phyloP scores from a whole-genome alignment of 1,140 invertebrate species.

The Oedothorax gibbosus region DNA sequence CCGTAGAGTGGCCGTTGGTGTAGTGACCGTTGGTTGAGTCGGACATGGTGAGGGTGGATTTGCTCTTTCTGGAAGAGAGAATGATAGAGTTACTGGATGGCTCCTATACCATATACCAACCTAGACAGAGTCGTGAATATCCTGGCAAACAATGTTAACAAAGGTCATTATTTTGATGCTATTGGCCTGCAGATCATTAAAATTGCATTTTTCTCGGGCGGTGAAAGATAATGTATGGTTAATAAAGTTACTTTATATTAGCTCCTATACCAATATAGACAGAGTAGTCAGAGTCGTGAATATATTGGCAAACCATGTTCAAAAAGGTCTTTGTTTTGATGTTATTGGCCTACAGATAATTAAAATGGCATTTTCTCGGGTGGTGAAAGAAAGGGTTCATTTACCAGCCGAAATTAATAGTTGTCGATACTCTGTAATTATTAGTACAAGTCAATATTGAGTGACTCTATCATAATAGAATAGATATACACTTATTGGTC shows the following conservation, averaged over 20 bases:
- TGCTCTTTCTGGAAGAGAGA: neutral
- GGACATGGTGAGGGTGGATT: conserved; percentile 27
- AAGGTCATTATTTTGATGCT: neutral
- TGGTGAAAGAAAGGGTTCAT: too few relatives aligned
- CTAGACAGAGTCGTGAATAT: neutral
- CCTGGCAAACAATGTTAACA: neutral
- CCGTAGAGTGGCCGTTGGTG: conserved; percentile 12
- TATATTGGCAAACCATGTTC: neutral
- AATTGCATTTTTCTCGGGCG: too few relatives aligned
- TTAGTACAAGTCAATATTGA: too few relatives aligned
- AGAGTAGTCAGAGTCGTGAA: neutral
- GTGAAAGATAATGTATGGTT: too few relatives aligned
- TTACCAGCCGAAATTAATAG: too few relatives aligned
- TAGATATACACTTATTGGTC: too few relatives aligned
- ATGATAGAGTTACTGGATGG: neutral
- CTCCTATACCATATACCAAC: neutral
- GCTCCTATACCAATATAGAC: neutral
- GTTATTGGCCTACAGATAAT: too few relatives aligned
- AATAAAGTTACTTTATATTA: too few relatives aligned
- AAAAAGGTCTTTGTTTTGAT: neutral
- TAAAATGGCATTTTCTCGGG: too few relatives aligned
- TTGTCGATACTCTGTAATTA: too few relatives aligned
- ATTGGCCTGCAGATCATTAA: too few relatives aligned
- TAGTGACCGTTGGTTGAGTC: conserved; percentile 45
- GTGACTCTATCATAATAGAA: too few relatives aligned